Evolutionary conservation across 2,113 vertebrate species (phyloP).

Genomic region (Pluvialis apricaria): DNA sequence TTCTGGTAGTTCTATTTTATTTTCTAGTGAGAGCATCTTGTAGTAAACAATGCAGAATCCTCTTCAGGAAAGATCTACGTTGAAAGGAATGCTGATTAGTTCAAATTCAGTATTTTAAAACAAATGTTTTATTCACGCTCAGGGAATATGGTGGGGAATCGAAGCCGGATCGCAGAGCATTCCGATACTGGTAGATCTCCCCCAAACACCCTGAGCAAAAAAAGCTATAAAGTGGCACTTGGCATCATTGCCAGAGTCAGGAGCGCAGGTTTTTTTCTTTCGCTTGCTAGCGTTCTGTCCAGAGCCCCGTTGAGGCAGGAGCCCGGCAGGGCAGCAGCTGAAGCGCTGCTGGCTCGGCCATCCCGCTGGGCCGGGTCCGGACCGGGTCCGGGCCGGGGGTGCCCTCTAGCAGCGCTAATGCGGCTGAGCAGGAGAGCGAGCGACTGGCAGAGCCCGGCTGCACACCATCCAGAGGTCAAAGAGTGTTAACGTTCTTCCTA

Average conservation of each 20-base stretch:
- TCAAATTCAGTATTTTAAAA: not conserved
- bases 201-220: not conserved
- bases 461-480: fast-evolving
- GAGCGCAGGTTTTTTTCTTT: not conserved
- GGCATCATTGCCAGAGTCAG: not conserved
- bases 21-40: not conserved
- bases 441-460: fast-evolving
- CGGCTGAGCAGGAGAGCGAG: fast-evolving
- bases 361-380: too few species aligned
- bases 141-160: not conserved
- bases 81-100: not conserved
- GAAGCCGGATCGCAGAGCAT: not conserved
- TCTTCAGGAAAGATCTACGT: not conserved
- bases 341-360: fast-evolving
- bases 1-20: not conserved
- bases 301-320: not conserved
- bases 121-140: not conserved
- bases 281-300: not conserved
- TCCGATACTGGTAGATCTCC: not conserved
- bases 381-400: too few species aligned
- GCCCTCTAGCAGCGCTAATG: too few species aligned
- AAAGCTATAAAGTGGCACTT: fast-evolving
- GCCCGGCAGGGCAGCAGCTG: not conserved
- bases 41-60: not conserved
- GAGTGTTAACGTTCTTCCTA: fast-evolving